phyloP scores from a whole-genome alignment of 2,113 vertebrate genomes.

The Lamprotornis superbus region DNA sequence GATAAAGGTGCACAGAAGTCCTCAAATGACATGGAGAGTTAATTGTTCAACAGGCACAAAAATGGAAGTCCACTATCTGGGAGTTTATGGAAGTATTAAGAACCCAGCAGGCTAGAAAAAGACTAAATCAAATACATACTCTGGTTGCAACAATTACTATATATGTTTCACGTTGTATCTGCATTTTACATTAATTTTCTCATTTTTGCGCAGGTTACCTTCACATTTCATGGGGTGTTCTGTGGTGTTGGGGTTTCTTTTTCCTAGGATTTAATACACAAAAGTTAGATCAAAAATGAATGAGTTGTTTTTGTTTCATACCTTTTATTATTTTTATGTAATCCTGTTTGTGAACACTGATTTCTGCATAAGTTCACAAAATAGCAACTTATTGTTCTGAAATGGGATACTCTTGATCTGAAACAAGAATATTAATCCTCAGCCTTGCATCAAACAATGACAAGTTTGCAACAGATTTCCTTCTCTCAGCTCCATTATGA shows the following conservation, averaged over 20 bases:
- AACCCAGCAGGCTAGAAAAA: not conserved
- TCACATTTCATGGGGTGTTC: not conserved
- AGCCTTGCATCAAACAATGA: constrained; percentile 42
- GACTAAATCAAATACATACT: not conserved
- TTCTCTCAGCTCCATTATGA: constrained; percentile 26
- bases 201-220: not conserved
- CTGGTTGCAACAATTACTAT: not conserved
- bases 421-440: constrained; percentile 46
- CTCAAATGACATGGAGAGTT: not conserved
- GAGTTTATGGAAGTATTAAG: not conserved
- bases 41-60: not conserved
- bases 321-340: constrained; percentile 1
- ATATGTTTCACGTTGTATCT: not conserved
- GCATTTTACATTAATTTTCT: not conserved
- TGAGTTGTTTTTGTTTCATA: not conserved
- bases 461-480: constrained; percentile 43
- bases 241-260: not conserved
- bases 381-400: constrained; percentile 22
- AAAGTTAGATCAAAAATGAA: not conserved
- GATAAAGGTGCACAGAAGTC: not conserved
- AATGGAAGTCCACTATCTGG: not conserved
- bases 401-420: constrained; percentile 51
- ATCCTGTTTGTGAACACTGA: not conserved
- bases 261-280: not conserved
- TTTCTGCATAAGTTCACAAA: constrained; percentile 32